phyloP scores from a whole-genome alignment of 1,140 invertebrate species.

The Bradynema listronoti region DNA sequence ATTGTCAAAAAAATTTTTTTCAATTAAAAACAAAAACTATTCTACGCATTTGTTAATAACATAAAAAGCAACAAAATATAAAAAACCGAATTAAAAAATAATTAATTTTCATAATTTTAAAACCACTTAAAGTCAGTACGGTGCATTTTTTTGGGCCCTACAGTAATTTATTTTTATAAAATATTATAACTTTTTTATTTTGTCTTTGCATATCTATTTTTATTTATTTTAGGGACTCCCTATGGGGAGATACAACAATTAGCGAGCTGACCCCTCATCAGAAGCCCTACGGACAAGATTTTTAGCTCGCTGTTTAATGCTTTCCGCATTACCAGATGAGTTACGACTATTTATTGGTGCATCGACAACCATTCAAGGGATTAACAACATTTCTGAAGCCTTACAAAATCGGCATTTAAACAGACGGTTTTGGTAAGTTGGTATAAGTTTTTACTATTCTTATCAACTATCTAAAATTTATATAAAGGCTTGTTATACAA shows the following conservation, averaged over 20 bases:
- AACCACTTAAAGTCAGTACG: too few species aligned
- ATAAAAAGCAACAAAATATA: too few species aligned
- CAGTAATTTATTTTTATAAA: constrained; percentile 11
- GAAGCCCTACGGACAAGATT: constrained; percentile 38
- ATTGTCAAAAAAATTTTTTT: too few species aligned
- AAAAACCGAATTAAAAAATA: too few species aligned
- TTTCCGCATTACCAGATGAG: constrained; percentile 69
- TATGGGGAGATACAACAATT: constrained; percentile 60
- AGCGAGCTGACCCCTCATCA: constrained; percentile 48
- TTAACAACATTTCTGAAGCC: constrained; percentile 78
- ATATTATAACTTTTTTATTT: constrained; percentile 12
- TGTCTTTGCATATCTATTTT: background rate
- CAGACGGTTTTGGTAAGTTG: constrained; percentile 66
- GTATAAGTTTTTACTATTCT: background rate
- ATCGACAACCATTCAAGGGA: constrained; percentile 76
- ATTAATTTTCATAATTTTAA: too few species aligned
- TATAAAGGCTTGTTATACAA: too few species aligned
- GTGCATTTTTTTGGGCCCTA: too few species aligned
- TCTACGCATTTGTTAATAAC: too few species aligned
- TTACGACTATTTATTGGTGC: constrained; percentile 81
- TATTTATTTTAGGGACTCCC: constrained; percentile 56
- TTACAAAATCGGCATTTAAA: constrained; percentile 78
- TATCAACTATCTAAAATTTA: too few species aligned
- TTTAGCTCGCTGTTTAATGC: constrained; percentile 47
- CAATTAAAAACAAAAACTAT: too few species aligned